Conservation (phyloP, 2,888 invertebrate genomes). For the Alloscopus bannaensis region DNA sequence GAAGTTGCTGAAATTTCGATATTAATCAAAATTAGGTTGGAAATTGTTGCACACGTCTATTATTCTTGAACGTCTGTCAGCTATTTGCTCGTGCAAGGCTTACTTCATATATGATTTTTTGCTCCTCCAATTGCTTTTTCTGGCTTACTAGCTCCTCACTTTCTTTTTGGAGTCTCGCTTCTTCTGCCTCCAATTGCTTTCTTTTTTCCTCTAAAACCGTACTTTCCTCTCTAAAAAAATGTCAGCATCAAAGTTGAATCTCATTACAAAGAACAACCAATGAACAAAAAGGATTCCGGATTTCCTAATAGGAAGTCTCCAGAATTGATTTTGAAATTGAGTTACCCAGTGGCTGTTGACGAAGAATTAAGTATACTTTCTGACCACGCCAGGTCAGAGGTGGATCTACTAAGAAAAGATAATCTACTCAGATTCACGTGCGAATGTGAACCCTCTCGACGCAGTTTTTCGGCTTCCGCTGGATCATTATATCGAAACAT, state of each 20-base stretch:
- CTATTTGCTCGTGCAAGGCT: no score
- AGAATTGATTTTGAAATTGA: not conserved
- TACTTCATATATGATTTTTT: slow-evolving; percentile 74
- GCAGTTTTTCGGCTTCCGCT: slow-evolving; percentile 88
- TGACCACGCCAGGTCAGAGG: slow-evolving; percentile 83
- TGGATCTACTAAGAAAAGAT: slow-evolving; percentile 88
- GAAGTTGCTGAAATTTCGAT: slow-evolving; percentile 79
- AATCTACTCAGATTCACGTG: slow-evolving; percentile 87
- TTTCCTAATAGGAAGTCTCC: no score
- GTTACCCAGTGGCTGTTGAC: slow-evolving; percentile 53
- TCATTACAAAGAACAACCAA: no score
- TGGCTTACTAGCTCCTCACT: slow-evolving; percentile 74
- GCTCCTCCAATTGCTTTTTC: slow-evolving; percentile 73
- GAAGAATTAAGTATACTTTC: slow-evolving; percentile 71
- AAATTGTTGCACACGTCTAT: no score
- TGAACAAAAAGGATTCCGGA: no score
- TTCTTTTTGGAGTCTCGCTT: slow-evolving; percentile 73
- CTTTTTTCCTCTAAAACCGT: slow-evolving; percentile 71
- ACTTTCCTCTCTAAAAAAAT: slow-evolving; percentile 67
- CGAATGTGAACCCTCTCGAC: slow-evolving; percentile 84
- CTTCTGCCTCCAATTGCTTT: slow-evolving; percentile 71
- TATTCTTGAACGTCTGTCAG: no score
- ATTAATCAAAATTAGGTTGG: no score
- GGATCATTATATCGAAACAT: slow-evolving; percentile 94
- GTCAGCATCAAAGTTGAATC: not conserved